phyloP scores from a whole-genome alignment of 2,113 vertebrate genomes.

The Calidris pygmaea region DNA sequence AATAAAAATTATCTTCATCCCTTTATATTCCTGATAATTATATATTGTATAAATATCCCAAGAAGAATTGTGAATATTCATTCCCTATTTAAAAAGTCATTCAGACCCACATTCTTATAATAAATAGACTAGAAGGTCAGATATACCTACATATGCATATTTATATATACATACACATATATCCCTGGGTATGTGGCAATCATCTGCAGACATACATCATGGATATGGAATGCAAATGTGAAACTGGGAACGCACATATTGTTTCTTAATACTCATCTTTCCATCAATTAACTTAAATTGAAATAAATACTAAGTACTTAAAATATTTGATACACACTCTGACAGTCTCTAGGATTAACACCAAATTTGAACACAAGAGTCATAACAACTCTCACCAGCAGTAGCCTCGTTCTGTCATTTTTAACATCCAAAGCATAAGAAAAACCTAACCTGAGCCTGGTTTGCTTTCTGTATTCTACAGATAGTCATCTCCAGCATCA shows the following conservation, averaged over 20 bases:
- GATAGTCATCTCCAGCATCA: conserved; percentile 40
- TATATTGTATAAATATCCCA: background rate
- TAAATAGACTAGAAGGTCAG: background rate
- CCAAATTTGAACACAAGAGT: background rate
- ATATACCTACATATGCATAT: background rate
- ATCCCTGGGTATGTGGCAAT: fast-evolving
- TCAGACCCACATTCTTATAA: background rate
- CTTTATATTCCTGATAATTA: background rate
- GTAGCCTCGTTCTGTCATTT: background rate
- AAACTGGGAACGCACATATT: background rate
- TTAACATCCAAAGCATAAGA: background rate
- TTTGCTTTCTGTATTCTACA: background rate
- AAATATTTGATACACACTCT: background rate
- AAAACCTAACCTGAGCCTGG: background rate
- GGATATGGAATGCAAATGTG: background rate
- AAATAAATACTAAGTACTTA: background rate
- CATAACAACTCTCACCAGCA: background rate
- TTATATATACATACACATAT: background rate
- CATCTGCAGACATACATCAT: background rate
- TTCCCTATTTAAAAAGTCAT: background rate
- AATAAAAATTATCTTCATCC: background rate
- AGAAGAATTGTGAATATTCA: background rate
- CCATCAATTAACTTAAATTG: background rate
- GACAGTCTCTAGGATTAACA: background rate
- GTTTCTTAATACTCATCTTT: background rate